Evolutionary conservation across 2,888 invertebrate genomes (phyloP), one percentile per base, ranked within the genome.

Genomic region (Erebia aethiops): DNA sequence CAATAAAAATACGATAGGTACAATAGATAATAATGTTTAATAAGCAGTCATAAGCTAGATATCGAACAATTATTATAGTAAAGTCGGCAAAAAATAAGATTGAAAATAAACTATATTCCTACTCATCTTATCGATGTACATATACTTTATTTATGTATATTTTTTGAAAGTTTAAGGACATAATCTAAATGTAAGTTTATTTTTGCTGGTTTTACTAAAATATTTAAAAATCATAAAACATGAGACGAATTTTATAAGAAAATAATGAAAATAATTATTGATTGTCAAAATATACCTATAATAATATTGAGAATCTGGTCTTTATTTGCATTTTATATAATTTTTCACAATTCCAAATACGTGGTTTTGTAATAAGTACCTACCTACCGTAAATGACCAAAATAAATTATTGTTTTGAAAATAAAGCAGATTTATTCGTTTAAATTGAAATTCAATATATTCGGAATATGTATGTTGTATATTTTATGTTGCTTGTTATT

Each of bases 181-280:
- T 14, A 16, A 43, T 1, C 9, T 41, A 3, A 9, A n/a, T 7
- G 16, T 16, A 60, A 41, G 43, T 43, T 7, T 26, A 26, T 46
- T 64, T 16, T 64, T 64, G 52, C 64, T 54, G 64, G 41, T n/a
- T 52, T 35, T 41, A 52, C 64, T 54, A 41, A 64, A 41, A 54
- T 8, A 16, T 62, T 14, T 11, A 8, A 51, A 35, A 64, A 64
- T 64, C 52, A 64, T 35, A 41, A 52, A 60, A 14, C 14, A 35
- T 52, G 35, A n/a, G 35, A 52, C 35, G 16, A 64, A 52, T 64
- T 64, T 63, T 64, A 54, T 64, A 64, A 41, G 43, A 52, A 64
- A 64, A 35, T 35, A 16, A 54, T 52, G 35, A 52, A 54, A 21
- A 16, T 62, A 43, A 8, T 10, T 46, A 49, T 51, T 13, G 18